Conservation (phyloP, 2,888 invertebrate species). For the Papilio protenor region DNA sequence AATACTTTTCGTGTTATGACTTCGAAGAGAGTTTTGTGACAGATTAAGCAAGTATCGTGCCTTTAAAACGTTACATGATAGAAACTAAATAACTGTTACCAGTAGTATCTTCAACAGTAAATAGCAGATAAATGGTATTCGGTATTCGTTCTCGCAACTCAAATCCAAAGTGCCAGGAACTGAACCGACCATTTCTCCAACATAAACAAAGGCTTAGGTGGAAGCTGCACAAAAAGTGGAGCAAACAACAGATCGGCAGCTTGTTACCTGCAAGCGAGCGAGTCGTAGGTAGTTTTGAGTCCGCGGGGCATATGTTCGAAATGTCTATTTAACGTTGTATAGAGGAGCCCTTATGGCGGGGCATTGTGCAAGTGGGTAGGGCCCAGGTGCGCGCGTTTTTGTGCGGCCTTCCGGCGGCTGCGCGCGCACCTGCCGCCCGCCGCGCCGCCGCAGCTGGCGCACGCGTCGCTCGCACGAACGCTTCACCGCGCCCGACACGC, state of each 20-base stretch:
- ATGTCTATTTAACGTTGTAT: conserved; percentile 62
- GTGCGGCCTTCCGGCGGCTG: conserved; percentile 81
- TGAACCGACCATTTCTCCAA: conserved; percentile 4
- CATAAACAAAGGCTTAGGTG: conserved; percentile 3
- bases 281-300: background rate
- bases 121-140: background rate
- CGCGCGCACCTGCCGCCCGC: conserved; percentile 73
- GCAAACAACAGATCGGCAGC: conserved; percentile 27
- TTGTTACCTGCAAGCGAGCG: conserved; percentile 47
- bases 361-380: conserved; percentile 77
- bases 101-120: no score
- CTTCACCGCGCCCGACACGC: conserved; percentile 24
- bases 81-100: no score
- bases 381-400: conserved; percentile 81
- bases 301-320: conserved; percentile 66
- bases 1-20: background rate
- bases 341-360: conserved; percentile 55
- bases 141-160: background rate
- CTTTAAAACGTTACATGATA: background rate
- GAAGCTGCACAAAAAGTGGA: conserved; percentile 20
- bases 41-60: background rate
- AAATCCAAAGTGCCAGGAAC: background rate
- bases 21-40: background rate
- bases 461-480: conserved; percentile 55
- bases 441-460: conserved; percentile 71